Evolutionary conservation across 2,797 vertebrate genomes (phyloP).

Genomic region (Paratrypauchen microcephalus): DNA sequence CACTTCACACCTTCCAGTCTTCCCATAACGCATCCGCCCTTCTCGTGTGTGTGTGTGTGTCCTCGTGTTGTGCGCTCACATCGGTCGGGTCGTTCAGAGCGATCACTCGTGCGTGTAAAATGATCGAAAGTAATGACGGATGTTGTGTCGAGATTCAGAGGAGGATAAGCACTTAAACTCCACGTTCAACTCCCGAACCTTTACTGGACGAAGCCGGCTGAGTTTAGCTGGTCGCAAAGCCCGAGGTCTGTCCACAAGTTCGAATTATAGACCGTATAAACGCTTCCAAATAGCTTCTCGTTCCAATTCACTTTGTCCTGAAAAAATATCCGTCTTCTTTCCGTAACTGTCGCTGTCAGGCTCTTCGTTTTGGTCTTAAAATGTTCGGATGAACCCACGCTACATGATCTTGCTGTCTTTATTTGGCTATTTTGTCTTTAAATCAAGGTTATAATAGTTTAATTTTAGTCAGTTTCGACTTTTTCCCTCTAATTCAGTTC

Average conservation of each 20-base stretch:
- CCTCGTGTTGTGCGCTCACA: conserved; percentile 29
- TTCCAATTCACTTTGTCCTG: too few species aligned
- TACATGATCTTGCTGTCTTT: too few species aligned
- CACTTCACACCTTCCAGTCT: conserved; percentile 43
- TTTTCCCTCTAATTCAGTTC: too few species aligned
- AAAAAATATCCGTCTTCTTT: too few species aligned
- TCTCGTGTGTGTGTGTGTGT: conserved; percentile 14
- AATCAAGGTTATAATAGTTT: too few species aligned
- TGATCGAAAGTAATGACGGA: conserved; percentile 41
- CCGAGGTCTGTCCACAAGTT: neutral
- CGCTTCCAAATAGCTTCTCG: neutral
- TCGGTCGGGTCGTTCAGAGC: conserved; percentile 25
- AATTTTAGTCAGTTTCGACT: too few species aligned
- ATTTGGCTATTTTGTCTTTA: too few species aligned
- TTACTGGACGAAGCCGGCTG: neutral
- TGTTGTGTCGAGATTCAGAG: conserved; percentile 19
- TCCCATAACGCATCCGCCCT: conserved; percentile 41
- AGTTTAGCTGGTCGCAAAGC: conserved; percentile 18
- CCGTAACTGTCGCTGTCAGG: too few species aligned
- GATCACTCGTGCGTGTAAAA: conserved; percentile 35
- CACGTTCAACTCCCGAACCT: conserved; percentile 13
- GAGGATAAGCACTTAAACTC: conserved; percentile 19
- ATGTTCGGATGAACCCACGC: too few species aligned
- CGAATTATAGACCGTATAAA: too few species aligned
- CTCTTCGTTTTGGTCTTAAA: too few species aligned